These are phyloP conservation scores for Hylyphantes graminicola DNA, from an alignment of 1,140 invertebrate species.

Conservation along the genomic window DNA sequence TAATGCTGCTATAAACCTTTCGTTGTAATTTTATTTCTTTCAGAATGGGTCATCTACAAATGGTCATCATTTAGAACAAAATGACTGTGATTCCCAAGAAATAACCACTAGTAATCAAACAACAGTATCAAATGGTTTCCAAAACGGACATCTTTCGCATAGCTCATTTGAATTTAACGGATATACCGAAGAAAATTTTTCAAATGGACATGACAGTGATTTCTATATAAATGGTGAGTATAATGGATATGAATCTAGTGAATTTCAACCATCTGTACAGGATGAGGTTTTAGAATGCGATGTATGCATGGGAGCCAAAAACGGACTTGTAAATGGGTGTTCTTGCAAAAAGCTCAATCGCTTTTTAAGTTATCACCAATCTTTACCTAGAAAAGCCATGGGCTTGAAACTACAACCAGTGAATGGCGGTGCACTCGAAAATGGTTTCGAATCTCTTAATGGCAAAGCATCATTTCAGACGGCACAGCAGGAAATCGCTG, in stretches of 20 bases:
- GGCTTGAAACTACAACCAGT: not conserved
- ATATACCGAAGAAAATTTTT: conserved; percentile 2
- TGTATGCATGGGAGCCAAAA: conserved; percentile 13
- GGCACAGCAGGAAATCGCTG: conserved; percentile 76
- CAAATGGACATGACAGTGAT: conserved; percentile 36
- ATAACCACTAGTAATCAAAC: not conserved
- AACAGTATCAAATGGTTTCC: conserved; percentile 9
- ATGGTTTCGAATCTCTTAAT: conserved; percentile 11
- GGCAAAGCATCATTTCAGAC: conserved; percentile 70
- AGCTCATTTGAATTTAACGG: conserved; percentile 17
- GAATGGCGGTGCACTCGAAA: conserved; percentile 21
- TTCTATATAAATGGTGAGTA: conserved; percentile 57
- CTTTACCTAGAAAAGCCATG: conserved; percentile 43
- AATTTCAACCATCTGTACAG: conserved; percentile 25
- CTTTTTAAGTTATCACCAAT: conserved; percentile 49
- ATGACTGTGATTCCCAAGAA: not conserved
- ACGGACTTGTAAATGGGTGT: conserved; percentile 45
- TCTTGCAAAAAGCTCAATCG: conserved; percentile 30
- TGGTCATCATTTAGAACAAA: conserved; percentile 1
- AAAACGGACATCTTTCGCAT: conserved; percentile 17
- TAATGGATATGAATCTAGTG: conserved; percentile 53
- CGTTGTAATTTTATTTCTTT: conserved; percentile 2
- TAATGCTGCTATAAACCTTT: not conserved
- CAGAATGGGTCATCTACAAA: conserved; percentile 21
- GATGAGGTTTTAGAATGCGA: conserved; percentile 1